A percentile compares a stretch with the other conserved stretches of the same genome.
phyloP scores from a whole-genome alignment of 2,888 invertebrate genomes.

The Altica lythri region DNA sequence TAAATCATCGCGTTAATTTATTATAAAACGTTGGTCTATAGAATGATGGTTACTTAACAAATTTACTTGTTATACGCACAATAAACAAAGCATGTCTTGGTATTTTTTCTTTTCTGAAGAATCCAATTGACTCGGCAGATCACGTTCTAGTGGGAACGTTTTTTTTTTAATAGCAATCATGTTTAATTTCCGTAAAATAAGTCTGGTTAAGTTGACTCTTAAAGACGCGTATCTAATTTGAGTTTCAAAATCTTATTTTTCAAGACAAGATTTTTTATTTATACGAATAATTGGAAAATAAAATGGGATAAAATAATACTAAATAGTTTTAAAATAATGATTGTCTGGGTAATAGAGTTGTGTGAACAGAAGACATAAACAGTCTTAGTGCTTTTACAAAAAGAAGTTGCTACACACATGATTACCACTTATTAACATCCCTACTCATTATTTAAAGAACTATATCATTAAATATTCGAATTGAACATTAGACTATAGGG shows the following conservation, averaged over 20 bases:
- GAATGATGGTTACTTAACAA: constrained; percentile 25
- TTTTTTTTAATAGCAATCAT: constrained; percentile 35
- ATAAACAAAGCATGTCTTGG: constrained; percentile 24
- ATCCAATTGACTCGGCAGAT: constrained; percentile 33
- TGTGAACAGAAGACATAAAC: neutral
- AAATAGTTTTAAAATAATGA: constrained; percentile 31
- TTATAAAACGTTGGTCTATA: constrained; percentile 4
- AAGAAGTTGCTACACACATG: constrained; percentile 27
- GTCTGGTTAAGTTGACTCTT: constrained; percentile 36
- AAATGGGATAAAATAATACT: constrained; percentile 31
- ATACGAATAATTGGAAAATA: constrained; percentile 32
- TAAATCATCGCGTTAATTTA: no score
- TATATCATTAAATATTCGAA: constrained; percentile 48
- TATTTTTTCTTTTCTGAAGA: constrained; percentile 22
- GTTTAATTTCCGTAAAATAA: constrained; percentile 38
- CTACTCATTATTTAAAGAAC: constrained; percentile 45
- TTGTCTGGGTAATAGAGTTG: no score
- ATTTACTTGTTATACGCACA: constrained; percentile 29
- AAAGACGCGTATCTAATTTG: constrained; percentile 42
- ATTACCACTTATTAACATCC: constrained; percentile 48
- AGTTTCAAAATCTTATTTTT: constrained; percentile 36
- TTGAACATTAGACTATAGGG: constrained; percentile 47
- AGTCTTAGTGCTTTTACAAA: neutral
- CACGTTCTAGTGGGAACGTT: constrained; percentile 36
- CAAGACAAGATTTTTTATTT: constrained; percentile 30